A percentile compares a stretch with the other conserved stretches of the same genome.
These are phyloP conservation scores for Pseudomugil gertrudae DNA, from an alignment of 2,797 vertebrate species.

Conservation along the genomic window DNA sequence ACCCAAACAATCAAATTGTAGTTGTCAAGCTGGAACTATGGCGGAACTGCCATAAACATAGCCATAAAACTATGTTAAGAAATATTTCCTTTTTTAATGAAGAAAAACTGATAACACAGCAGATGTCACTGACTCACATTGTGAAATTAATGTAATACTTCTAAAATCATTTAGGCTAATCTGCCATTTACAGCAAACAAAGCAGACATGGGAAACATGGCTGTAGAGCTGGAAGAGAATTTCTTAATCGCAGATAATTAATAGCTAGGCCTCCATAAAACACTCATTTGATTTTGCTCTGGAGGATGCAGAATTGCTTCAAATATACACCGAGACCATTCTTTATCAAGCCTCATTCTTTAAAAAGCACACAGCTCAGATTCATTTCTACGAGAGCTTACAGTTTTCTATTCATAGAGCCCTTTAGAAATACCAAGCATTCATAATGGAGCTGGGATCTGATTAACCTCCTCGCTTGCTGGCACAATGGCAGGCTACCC, in stretches of 20 bases:
- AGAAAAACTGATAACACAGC: conserved; percentile 50
- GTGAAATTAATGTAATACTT: conserved; percentile 76
- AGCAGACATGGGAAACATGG: conserved; percentile 59
- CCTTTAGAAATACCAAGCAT: conserved; percentile 78
- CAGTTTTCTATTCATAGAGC: conserved; percentile 78
- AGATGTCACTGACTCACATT: conserved; percentile 63
- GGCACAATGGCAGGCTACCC: conserved; percentile 77
- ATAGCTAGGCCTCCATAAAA: conserved; percentile 71
- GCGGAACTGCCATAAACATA: no score
- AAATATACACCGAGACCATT: conserved; percentile 68
- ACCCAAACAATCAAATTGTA: conserved; percentile 9
- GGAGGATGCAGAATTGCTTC: conserved; percentile 60
- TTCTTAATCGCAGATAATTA: conserved; percentile 81
- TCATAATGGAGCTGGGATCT: conserved; percentile 79
- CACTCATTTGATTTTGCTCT: conserved; percentile 67
- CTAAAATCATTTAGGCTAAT: conserved; percentile 81
- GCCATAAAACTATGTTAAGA: conserved; percentile 34
- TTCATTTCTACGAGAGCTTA: conserved; percentile 73
- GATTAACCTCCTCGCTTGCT: conserved; percentile 80
- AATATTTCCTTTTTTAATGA: conserved; percentile 42
- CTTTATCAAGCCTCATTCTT: conserved; percentile 72
- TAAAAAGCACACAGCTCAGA: conserved; percentile 68
- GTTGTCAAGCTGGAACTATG: neutral
- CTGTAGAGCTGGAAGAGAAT: conserved; percentile 58
- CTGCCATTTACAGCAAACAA: conserved; percentile 75